Percentiles rank a stretch among this genome's conserved stretches.
Evolutionary conservation across 2,888 invertebrate genomes (phyloP).

Genomic region (Drosophila leonis): DNA sequence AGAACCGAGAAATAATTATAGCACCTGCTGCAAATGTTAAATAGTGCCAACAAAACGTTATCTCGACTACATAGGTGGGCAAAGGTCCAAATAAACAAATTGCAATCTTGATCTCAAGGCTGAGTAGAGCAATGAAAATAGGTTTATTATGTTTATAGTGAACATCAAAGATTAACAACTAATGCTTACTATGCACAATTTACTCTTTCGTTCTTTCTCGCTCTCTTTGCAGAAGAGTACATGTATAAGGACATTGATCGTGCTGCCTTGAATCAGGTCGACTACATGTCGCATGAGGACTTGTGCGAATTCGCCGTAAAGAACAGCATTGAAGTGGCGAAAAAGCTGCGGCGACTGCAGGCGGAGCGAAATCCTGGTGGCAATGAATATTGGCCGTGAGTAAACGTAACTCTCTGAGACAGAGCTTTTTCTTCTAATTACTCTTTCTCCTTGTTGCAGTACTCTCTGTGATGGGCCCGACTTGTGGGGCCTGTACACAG

Average conservation of each 20-base stretch:
- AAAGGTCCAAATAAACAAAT: slow-evolving; percentile 21
- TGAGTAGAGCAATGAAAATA: neutral
- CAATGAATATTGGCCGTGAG: slow-evolving; percentile 81
- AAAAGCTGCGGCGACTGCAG: slow-evolving; percentile 90
- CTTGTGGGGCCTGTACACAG: slow-evolving; percentile 62
- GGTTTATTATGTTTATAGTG: neutral
- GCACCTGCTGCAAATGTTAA: neutral
- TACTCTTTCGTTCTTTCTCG: neutral
- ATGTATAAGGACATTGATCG: slow-evolving; percentile 54
- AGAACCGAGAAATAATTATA: neutral
- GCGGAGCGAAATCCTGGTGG: slow-evolving; percentile 87
- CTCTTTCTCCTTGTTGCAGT: slow-evolving; percentile 23
- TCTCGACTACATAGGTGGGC: neutral
- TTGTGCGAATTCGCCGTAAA: slow-evolving; percentile 61
- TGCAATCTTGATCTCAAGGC: neutral
- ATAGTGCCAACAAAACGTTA: neutral
- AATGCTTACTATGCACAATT: slow-evolving; percentile 53
- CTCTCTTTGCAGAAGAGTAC: slow-evolving; percentile 43
- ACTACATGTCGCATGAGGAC: slow-evolving; percentile 76
- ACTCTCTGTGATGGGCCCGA: slow-evolving; percentile 53
- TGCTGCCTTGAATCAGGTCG: slow-evolving; percentile 34
- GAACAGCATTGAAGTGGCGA: slow-evolving; percentile 86
- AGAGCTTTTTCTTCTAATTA: neutral
- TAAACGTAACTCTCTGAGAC: neutral
- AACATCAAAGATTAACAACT: slow-evolving; percentile 10